These are phyloP conservation scores for Apaloderma vittatum DNA, from an alignment of 2,113 vertebrate species.

Conservation along the genomic window DNA sequence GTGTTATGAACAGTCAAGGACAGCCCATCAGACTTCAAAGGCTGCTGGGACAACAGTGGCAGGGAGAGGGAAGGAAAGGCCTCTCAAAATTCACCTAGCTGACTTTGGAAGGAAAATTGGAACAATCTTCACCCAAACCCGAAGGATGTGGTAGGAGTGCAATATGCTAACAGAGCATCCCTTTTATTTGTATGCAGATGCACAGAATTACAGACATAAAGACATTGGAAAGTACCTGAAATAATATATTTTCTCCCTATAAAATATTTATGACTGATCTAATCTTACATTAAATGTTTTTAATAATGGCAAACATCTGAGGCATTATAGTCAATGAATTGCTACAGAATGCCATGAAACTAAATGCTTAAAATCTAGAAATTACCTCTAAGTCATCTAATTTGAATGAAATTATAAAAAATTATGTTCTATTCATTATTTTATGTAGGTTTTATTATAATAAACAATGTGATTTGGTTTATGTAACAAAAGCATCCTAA, in stretches of 20 bases:
- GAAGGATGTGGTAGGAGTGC: not conserved
- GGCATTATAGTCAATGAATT: conserved; percentile 22
- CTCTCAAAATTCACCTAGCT: not conserved
- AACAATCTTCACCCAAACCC: not conserved
- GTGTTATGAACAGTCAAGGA: fast-evolving
- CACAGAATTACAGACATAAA: conserved; percentile 15
- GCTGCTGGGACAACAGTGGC: not conserved
- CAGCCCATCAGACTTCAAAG: not conserved
- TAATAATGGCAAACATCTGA: conserved; percentile 47
- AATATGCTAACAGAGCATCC: not conserved
- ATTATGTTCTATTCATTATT: conserved; percentile 25
- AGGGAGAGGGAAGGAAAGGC: not conserved
- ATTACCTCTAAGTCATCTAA: conserved; percentile 50
- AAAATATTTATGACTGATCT: conserved; percentile 57
- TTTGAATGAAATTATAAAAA: conserved; percentile 53
- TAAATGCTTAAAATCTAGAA: conserved; percentile 43
- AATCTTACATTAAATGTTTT: conserved; percentile 27
- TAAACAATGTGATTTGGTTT: conserved; percentile 14
- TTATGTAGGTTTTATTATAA: conserved; percentile 31
- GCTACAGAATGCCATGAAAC: conserved; percentile 15
- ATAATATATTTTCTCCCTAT: conserved; percentile 4
- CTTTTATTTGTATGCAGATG: conserved; percentile 39
- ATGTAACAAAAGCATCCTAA: conserved; percentile 59
- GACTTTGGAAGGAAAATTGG: not conserved
- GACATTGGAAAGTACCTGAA: conserved; percentile 3